Evolutionary conservation across 1,140 invertebrate genomes (phyloP), one percentile per base, ranked within the genome.

Genomic region (Drosophila novamexicana): DNA sequence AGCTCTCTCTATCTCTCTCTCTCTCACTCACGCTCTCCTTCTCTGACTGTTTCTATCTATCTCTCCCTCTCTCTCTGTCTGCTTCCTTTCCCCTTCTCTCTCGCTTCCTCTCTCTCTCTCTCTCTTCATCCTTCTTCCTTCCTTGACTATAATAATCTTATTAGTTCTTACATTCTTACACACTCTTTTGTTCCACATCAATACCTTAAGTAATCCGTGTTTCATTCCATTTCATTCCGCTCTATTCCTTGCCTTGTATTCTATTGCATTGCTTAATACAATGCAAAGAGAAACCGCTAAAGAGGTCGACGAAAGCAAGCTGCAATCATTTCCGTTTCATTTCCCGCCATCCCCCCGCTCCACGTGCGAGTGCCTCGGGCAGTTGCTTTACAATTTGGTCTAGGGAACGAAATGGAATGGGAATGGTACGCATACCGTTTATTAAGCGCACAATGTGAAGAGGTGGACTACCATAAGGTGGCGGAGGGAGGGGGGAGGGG

Each of bases 361-460:
- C 22, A 29, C 22, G 5, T 29, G 22, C 22, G 22, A 29, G 22
- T 29, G 4, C 22, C 22, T 29, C 22, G 22, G 12, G 10, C 47
- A 6, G 18, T 47, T 32, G 16, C 29, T 32, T n/a, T 14, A 4
- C 6, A 14, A 56, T 22, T 10, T 40, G 7, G 16, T 18, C 2
- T 10, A 6, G 12, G 32, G 40, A 47, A 14, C 22, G 50, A 34
- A 45, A 45, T 62, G 49, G 34, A 29, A 29, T 29, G 22, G 22
- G 12, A 70, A 16, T 22, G 45, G 29, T n/a, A 32, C 36, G 32
- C 14, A 2, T 49, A 39, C 18, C 59, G 44, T 65, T 64, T 57
- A 59, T 65, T 57, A 52, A 65, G 53, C 40, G 22, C 22, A 71
- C 36, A 64, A 56, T 57, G 68, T 12, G 16, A 45, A 54, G 7